Base-by-base conservation (phyloP, 1,140 invertebrate genomes). In the Proales similis region DNA sequence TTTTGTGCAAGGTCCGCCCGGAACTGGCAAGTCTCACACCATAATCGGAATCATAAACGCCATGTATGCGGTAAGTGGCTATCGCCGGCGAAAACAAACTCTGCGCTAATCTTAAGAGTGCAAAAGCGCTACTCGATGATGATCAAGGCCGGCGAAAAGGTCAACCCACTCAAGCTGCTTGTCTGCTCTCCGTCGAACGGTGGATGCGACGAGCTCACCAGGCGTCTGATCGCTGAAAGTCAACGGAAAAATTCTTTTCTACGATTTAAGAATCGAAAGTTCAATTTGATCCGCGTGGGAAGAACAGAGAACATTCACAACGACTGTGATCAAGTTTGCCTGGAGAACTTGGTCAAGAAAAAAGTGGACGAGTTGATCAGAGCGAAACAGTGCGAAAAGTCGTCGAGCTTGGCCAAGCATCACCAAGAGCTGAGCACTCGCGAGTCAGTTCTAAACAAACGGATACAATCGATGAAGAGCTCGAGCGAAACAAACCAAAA, bases 21-120 rank as follows among this genome's bases (percentile, higher is more conserved):
- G 51, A 14, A 57, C 51, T 4, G 51, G 51, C 5, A 57, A 57
- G 30, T 57, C 51, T 27, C 38, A 57, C 17, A 57, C 51, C 11
- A 57, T 57, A 19, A 11, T 42, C 11, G 36, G 36, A 26, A 57
- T 57, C 17, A 57, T 57, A 57, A 42, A 57, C 22, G 33, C 51
- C 14, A 38, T 57, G 17, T 39, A 33, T 39, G 29, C 14, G 29
- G 51, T 57, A 57, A 38, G 30, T 19, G 6, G 30, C 11, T 46
- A 12, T 46, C 27, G 22, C 17, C 12, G 22, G 36, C 39, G 22
- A 33, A 51, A 2, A 26, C 19, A 22, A 6, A 51, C 22, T 14
- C 9, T 51, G 36, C 14, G 5, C 20, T 39, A 42, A 9, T 49
- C 27, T 42, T 29, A 38, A 57, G 4, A 30, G 6, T 57, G 0